Conservation (phyloP, 2,113 vertebrate species). For the Thamnophis sirtalis region DNA sequence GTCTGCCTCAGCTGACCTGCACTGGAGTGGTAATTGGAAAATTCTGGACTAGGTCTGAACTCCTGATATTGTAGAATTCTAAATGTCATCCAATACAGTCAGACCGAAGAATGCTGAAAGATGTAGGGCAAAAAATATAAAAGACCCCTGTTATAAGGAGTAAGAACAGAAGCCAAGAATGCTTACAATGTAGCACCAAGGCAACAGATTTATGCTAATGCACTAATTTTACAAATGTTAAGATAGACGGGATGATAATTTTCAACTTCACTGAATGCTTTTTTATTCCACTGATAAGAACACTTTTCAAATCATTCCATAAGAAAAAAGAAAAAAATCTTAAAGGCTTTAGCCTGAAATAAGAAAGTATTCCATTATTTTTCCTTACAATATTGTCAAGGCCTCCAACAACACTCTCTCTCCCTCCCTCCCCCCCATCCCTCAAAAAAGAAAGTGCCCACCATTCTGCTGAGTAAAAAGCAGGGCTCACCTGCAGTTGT, state of each 20-base stretch:
- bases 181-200: conserved; percentile 21
- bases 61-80: neutral
- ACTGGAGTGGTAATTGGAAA: neutral
- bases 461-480: conserved; percentile 8
- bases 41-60: neutral
- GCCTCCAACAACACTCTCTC: neutral
- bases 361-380: conserved; percentile 5
- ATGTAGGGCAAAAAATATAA: neutral
- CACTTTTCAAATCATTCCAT: neutral
- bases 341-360: conserved; percentile 21
- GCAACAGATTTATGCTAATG: conserved; percentile 20
- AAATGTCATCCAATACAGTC: neutral
- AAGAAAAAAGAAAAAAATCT: neutral
- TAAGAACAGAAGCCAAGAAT: conserved; percentile 27
- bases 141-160: neutral
- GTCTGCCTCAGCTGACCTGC: neutral
- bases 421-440: neutral
- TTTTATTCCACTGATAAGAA: neutral
- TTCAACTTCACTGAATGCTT: neutral
- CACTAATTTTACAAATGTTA: conserved; percentile 2
- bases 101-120: neutral
- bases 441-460: neutral
- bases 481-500: conserved; percentile 74
- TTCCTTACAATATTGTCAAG: neutral
- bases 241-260: neutral